phyloP scores from a whole-genome alignment of 2,797 vertebrate species.

The Intellagama lesueurii region DNA sequence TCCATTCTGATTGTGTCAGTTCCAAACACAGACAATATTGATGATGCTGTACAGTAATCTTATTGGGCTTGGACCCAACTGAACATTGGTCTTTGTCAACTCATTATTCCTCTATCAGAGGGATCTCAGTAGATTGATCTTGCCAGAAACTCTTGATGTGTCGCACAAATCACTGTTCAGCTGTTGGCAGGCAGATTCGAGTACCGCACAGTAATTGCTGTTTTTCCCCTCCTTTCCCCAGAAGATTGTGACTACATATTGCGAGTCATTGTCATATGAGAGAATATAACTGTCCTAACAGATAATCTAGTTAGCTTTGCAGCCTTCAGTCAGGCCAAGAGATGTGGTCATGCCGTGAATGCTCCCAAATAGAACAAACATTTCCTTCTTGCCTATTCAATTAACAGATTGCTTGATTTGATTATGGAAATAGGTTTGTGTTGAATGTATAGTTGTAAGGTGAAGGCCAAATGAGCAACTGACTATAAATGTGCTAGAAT shows the following conservation, averaged over 20 bases:
- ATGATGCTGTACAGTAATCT: conserved; percentile 83
- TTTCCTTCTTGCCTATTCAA: conserved; percentile 30
- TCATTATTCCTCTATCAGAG: conserved; percentile 85
- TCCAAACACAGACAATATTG: conserved; percentile 83
- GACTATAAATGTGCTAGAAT: not conserved
- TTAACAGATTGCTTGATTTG: conserved; percentile 52
- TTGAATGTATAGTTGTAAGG: conserved; percentile 42
- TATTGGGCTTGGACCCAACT: conserved; percentile 82
- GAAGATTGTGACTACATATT: conserved; percentile 76
- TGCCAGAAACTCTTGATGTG: conserved; percentile 81
- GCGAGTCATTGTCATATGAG: conserved; percentile 77
- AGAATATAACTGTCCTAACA: conserved; percentile 73
- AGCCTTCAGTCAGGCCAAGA: conserved; percentile 59
- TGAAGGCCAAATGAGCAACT: accelerated
- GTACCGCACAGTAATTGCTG: conserved; percentile 83
- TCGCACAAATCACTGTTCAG: conserved; percentile 84
- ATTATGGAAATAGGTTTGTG: conserved; percentile 27
- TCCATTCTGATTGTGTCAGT: conserved; percentile 82
- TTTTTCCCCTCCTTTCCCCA: conserved; percentile 65
- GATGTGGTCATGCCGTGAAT: conserved; percentile 43
- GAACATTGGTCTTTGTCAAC: conserved; percentile 83
- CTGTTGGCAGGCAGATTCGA: conserved; percentile 84
- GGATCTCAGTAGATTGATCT: conserved; percentile 84
- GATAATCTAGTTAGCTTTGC: conserved; percentile 65
- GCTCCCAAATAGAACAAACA: conserved; percentile 55